A percentile compares a stretch with the other conserved stretches of the same genome.
phyloP scores from a whole-genome alignment of 2,888 invertebrate species.

The Chloromyia formosa region DNA sequence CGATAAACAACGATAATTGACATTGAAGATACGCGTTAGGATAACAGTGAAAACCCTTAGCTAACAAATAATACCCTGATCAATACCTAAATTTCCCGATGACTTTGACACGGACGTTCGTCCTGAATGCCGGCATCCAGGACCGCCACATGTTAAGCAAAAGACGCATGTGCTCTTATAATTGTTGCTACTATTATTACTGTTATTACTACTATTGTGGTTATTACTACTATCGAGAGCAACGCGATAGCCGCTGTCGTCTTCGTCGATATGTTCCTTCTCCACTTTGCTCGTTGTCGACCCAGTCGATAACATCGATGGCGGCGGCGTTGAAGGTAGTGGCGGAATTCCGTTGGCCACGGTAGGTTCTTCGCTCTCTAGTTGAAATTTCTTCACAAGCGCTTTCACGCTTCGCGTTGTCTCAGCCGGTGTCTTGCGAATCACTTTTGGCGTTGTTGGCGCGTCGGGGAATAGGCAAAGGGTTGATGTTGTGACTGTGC shows the following conservation, averaged over 20 bases:
- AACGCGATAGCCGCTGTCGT: slow-evolving; percentile 19
- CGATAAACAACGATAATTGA: slow-evolving; percentile 37
- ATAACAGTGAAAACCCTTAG: slow-evolving; percentile 41
- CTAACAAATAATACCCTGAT: slow-evolving; percentile 58
- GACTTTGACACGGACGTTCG: slow-evolving; percentile 55
- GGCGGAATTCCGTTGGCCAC: not conserved
- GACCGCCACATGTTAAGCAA: slow-evolving; percentile 55
- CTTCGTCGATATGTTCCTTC: slow-evolving; percentile 28
- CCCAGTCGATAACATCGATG: slow-evolving; percentile 42
- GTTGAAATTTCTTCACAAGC: slow-evolving; percentile 63
- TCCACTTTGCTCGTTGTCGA: slow-evolving; percentile 39
- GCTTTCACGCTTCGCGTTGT: slow-evolving; percentile 64
- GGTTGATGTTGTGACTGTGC: slow-evolving; percentile 46
- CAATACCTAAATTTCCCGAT: slow-evolving; percentile 61
- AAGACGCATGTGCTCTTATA: slow-evolving; percentile 55
- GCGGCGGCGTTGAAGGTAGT: slow-evolving; percentile 46
- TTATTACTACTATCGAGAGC: slow-evolving; percentile 43
- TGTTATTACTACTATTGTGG: slow-evolving; percentile 48
- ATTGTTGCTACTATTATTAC: slow-evolving; percentile 50
- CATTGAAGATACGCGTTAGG: slow-evolving; percentile 36
- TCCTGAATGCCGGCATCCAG: slow-evolving; percentile 56
- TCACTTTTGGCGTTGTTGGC: slow-evolving; percentile 74
- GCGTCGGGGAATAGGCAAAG: slow-evolving; percentile 69
- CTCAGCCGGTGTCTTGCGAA: slow-evolving; percentile 69
- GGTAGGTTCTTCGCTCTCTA: slow-evolving; percentile 54